Evolutionary conservation across 1,140 invertebrate species (phyloP).

Genomic region (Caenorhabditis inopinata): DNA sequence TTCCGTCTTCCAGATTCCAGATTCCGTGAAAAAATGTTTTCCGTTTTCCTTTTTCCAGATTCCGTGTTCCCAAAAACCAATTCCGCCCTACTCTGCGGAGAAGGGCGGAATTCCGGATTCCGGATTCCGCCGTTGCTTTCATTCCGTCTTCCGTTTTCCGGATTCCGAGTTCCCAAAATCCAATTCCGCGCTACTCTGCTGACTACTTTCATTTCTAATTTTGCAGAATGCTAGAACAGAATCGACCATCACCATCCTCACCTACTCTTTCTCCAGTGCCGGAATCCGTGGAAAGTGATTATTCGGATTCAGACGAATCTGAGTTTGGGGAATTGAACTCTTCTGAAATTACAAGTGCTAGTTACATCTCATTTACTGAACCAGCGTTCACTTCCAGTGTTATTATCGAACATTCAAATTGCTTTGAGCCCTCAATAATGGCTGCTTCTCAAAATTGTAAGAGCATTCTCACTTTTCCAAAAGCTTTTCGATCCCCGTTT

Average conservation of each 20-base stretch:
- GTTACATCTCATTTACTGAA: background rate
- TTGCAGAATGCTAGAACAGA: background rate
- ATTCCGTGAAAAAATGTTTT: no score
- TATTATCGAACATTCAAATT: background rate
- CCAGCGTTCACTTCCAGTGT: background rate
- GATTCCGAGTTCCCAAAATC: no score
- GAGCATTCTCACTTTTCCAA: background rate
- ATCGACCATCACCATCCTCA: background rate
- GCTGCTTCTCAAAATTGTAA: slow-evolving; percentile 1
- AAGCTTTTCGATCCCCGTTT: background rate
- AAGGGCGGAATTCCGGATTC: no score
- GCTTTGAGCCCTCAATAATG: background rate
- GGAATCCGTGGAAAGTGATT: background rate
- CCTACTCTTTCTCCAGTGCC: background rate
- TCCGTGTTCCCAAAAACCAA: no score
- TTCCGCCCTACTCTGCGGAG: no score
- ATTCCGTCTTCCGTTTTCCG: no score
- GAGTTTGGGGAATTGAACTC: background rate
- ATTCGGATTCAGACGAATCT: background rate
- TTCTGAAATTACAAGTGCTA: background rate
- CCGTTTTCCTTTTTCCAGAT: no score
- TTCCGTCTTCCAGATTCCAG: no score
- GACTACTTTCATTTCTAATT: background rate
- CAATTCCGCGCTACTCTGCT: no score
- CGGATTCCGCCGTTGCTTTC: no score